Percentiles rank a stretch among this genome's conserved stretches.
Conservation (phyloP, 2,113 vertebrate species). For the Perca schrenkii region DNA sequence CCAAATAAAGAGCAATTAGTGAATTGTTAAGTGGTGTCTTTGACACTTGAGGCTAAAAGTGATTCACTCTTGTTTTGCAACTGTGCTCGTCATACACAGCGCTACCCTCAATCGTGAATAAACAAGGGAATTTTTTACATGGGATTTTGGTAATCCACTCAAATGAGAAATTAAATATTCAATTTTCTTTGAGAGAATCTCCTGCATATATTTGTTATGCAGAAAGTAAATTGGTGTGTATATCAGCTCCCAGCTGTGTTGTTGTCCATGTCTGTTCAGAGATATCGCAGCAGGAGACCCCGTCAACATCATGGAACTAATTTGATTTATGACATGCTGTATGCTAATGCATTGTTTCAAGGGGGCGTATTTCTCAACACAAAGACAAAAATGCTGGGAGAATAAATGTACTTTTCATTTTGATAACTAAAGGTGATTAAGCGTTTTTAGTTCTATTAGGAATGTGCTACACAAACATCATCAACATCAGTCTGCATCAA, state of each 20-base stretch:
- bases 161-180: constrained; percentile 75
- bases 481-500: constrained; percentile 10
- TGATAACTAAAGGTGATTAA: constrained; percentile 41
- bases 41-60: constrained; percentile 47
- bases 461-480: constrained; percentile 6
- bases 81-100: constrained; percentile 6
- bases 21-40: constrained; percentile 33
- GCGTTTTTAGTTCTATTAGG: constrained; percentile 28
- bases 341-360: constrained; percentile 62
- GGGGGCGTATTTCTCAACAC: constrained; percentile 15
- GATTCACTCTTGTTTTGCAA: constrained; percentile 37
- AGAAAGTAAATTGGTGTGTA: constrained; percentile 56
- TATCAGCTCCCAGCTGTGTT: constrained; percentile 64
- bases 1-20: constrained; percentile 38
- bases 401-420: constrained; percentile 30
- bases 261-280: constrained; percentile 60
- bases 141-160: constrained; percentile 47
- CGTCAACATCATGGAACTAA: constrained; percentile 59
- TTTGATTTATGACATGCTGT: constrained; percentile 61
- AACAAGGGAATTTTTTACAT: constrained; percentile 48
- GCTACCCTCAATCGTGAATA: constrained; percentile 45
- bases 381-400: constrained; percentile 17
- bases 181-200: constrained; percentile 67
- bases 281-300: constrained; percentile 59
- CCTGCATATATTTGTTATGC: constrained; percentile 68